Evolutionary conservation across 2,888 invertebrate genomes (phyloP).

Genomic region (Polyploca ridens): DNA sequence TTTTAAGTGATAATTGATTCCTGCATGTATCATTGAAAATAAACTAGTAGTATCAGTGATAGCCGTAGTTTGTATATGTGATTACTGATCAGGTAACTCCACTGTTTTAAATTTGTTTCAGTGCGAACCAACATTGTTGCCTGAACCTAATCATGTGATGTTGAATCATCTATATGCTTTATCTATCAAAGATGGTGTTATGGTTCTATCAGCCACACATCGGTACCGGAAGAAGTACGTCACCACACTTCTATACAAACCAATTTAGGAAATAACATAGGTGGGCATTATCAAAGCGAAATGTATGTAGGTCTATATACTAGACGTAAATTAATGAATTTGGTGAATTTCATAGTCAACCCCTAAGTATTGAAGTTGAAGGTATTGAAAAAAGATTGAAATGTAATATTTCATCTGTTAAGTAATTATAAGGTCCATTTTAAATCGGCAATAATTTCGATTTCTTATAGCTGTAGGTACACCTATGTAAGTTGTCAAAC

Average conservation of each 20-base stretch:
- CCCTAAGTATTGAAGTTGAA: not conserved
- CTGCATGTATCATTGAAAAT: too few species aligned
- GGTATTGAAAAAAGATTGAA: not conserved
- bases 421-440: not conserved
- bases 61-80: too few species aligned
- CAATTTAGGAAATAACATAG: constrained; percentile 87
- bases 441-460: not conserved
- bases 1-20: too few species aligned
- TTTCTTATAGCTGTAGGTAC: not conserved
- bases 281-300: not conserved
- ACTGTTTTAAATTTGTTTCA: constrained; percentile 72
- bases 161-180: constrained; percentile 99
- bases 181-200: constrained; percentile 99
- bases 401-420: not conserved
- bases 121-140: constrained; percentile 99
- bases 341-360: not conserved
- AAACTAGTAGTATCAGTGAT: too few species aligned
- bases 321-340: constrained; percentile 6
- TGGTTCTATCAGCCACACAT: constrained; percentile 99
- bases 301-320: constrained; percentile 4
- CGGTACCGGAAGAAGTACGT: constrained; percentile 99
- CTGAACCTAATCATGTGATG: constrained; percentile 99
- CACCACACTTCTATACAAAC: constrained; percentile 98
- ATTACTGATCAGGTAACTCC: too few species aligned
- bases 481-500: constrained; percentile 1